These are phyloP conservation scores for Morone saxatilis DNA, from an alignment of 2,113 vertebrate genomes.

Conservation along the genomic window DNA sequence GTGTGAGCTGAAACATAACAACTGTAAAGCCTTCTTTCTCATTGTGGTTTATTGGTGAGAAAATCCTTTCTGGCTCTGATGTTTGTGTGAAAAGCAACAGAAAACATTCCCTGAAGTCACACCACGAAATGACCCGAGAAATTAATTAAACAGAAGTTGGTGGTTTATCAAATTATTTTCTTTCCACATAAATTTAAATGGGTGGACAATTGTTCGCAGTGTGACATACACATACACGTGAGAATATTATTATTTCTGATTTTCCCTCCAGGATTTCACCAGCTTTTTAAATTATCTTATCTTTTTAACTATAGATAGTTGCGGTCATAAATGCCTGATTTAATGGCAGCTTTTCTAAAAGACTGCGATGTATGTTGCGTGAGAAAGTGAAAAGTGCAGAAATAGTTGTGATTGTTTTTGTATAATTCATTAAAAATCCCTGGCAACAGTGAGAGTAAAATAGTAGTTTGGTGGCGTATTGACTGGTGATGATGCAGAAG, in stretches of 20 bases:
- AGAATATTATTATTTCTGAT: background rate
- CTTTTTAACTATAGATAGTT: too few relatives aligned
- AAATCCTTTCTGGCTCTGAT: background rate
- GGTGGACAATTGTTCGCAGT: background rate
- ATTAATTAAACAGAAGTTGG: background rate
- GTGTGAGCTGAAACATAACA: background rate
- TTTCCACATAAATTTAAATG: constrained; percentile 8
- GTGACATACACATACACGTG: background rate
- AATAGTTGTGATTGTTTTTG: too few relatives aligned
- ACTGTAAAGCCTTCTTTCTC: background rate
- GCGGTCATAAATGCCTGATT: too few relatives aligned
- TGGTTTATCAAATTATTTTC: background rate
- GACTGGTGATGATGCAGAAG: too few relatives aligned
- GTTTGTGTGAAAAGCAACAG: background rate
- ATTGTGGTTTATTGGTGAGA: background rate
- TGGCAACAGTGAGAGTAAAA: too few relatives aligned
- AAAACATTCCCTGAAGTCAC: background rate
- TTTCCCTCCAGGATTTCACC: too few relatives aligned
- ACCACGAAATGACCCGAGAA: background rate
- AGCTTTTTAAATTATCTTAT: too few relatives aligned
- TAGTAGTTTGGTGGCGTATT: too few relatives aligned
- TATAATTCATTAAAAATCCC: too few relatives aligned
- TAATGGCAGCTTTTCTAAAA: too few relatives aligned
- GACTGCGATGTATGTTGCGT: too few relatives aligned
- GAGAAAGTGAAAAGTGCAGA: too few relatives aligned